Evolutionary conservation across 2,888 invertebrate species (phyloP).

Genomic region (Clostera curtula): DNA sequence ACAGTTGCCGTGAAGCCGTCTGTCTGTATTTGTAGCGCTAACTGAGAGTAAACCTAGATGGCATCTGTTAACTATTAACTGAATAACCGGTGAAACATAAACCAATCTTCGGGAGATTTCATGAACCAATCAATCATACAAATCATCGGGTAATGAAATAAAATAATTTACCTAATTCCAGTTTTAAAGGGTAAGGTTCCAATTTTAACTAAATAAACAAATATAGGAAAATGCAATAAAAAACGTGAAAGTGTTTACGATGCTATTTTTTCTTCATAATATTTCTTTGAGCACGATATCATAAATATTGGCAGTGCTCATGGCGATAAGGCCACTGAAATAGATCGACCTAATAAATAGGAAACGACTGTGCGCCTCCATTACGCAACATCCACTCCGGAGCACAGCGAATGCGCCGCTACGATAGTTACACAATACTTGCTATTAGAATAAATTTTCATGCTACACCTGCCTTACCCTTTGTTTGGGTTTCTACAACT

Average conservation of each 20-base stretch:
- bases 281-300: conserved; percentile 26
- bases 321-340: conserved; percentile 44
- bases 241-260: too few relatives aligned
- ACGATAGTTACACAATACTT: conserved; percentile 43
- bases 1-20: conserved; percentile 5
- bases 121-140: conserved; percentile 6
- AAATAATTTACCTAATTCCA: too few relatives aligned
- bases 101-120: conserved; percentile 5
- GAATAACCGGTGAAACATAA: conserved; percentile 10
- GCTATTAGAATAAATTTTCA: conserved; percentile 26
- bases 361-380: conserved; percentile 38
- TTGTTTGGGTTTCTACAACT: conserved; percentile 14
- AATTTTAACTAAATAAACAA: too few relatives aligned
- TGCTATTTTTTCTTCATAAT: not conserved
- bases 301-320: conserved; percentile 46
- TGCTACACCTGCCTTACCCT: conserved; percentile 19
- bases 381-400: conserved; percentile 43
- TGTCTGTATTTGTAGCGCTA: conserved; percentile 7
- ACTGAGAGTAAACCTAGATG: conserved; percentile 10
- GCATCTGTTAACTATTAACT: conserved; percentile 6
- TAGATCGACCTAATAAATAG: conserved; percentile 65
- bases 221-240: too few relatives aligned
- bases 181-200: too few relatives aligned
- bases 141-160: too few relatives aligned
- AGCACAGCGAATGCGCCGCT: conserved; percentile 38